Percentiles rank a stretch among this genome's conserved stretches.
These are phyloP conservation scores for Eptatretus atami DNA, from an alignment of 2,797 vertebrate genomes.

Conservation along the genomic window DNA sequence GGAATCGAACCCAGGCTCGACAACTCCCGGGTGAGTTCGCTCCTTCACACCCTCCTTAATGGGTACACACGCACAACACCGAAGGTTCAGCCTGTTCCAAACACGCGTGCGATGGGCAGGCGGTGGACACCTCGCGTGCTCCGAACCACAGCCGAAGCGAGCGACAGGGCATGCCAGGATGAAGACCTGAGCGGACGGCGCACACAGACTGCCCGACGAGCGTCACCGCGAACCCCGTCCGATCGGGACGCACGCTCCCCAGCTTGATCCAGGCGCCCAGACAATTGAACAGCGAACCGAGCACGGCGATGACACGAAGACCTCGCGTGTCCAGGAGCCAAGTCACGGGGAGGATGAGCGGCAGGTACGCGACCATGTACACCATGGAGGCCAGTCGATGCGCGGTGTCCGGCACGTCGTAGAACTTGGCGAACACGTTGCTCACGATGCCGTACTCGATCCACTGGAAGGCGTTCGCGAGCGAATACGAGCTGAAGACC, in stretches of 20 bases:
- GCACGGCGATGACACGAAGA: slow-evolving; percentile 38
- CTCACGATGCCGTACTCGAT: slow-evolving; percentile 86
- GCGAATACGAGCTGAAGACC: slow-evolving; percentile 54
- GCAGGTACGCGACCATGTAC: slow-evolving; percentile 63
- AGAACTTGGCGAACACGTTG: slow-evolving; percentile 39
- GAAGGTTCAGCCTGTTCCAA: slow-evolving; percentile 53
- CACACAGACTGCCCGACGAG: slow-evolving; percentile 41
- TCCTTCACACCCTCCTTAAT: no score
- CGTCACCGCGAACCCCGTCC: slow-evolving; percentile 28
- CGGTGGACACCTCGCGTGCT: slow-evolving; percentile 65
- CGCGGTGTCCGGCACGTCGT: slow-evolving; percentile 19
- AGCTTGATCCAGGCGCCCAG: slow-evolving; percentile 71
- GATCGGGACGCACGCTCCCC: slow-evolving; percentile 23
- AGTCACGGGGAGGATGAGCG: slow-evolving; percentile 64
- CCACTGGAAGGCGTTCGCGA: slow-evolving; percentile 84
- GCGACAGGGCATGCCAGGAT: slow-evolving; percentile 58
- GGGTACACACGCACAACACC: no score
- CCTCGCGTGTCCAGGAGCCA: slow-evolving; percentile 55
- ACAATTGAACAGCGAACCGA: slow-evolving; percentile 54
- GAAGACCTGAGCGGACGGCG: slow-evolving; percentile 62
- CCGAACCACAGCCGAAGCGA: slow-evolving; percentile 91
- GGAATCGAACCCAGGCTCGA: no score
- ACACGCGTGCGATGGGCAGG: slow-evolving; percentile 54
- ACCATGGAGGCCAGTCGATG: slow-evolving; percentile 63
- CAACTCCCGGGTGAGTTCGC: no score